Evolutionary conservation across 2,113 vertebrate genomes (phyloP), one percentile per base, ranked within the genome.

Genomic region (Brachypteracias leptosomus): DNA sequence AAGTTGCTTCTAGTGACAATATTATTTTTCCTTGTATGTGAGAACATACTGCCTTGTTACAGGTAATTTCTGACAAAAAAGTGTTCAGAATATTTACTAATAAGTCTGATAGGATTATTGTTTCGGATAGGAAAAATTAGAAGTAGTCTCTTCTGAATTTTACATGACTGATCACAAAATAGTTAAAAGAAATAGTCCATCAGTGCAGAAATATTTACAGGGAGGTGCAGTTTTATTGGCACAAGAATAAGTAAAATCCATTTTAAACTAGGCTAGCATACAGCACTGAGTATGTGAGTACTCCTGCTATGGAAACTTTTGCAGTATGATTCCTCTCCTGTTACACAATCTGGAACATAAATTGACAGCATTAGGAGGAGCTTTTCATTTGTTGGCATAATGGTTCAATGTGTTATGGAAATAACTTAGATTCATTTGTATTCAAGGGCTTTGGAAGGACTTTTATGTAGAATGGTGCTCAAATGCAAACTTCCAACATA

Each of bases 371-470:
- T 95, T 88, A 95, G 76, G 75, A 85, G 74, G 58, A 89, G 61
- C 47, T 95, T 94, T 95, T 85, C 66, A 88, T 92, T 94, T 74
- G 82, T 12, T 94, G 93, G 76, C 62, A 58, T 90, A 94, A 89
- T 88, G 51, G 73, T 79, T 95, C 73, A 71, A 73, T 2, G 0
- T 93, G 86, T 74, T 88, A 90, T 58, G 79, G 80, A 95, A 94
- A 93, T 93, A 95, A 90, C 81, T 92, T 85, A 57, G 58, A 72
- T 74, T 96, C 71, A 91, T 96, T 96, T 92, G 54, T 79, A 95
- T 91, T 96, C 86, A 96, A 97, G 90, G 80, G 81, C 85, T 93
- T 91, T 95, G 87, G 93, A 93, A 96, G 77, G 90, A 95, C 79
- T 94, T 95, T 85, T 57, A 90, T 77, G 63, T 71, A 85, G 79